These are phyloP conservation scores for Megathymus violae DNA, from an alignment of 1,140 invertebrate genomes.

Conservation along the genomic window DNA sequence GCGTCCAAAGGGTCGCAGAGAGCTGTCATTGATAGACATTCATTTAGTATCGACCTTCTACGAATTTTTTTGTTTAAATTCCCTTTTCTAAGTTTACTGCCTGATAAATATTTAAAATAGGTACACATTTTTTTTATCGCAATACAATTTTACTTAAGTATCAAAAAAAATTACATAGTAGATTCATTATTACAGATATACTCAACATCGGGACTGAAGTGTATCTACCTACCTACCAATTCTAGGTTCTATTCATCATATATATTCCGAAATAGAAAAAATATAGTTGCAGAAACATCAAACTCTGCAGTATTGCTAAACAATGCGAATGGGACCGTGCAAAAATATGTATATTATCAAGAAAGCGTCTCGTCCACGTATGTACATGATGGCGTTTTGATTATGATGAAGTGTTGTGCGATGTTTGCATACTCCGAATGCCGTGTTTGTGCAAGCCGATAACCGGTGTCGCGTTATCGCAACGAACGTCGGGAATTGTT, in stretches of 20 bases:
- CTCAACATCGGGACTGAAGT: no score
- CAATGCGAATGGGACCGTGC: not conserved
- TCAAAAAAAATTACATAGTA: no score
- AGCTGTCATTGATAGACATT: constrained; percentile 22
- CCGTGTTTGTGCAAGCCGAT: constrained; percentile 70
- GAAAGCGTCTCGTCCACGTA: constrained; percentile 15
- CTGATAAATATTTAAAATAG: not conserved
- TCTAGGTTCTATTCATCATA: no score
- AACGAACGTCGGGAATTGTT: constrained; percentile 71
- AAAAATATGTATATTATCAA: not conserved
- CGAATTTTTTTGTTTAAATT: constrained; percentile 34
- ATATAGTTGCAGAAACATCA: not conserved
- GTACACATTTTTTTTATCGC: not conserved
- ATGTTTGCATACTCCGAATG: constrained; percentile 77
- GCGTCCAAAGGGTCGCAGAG: constrained; percentile 36
- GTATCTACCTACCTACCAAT: not conserved
- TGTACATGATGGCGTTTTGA: constrained; percentile 56
- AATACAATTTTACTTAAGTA: not conserved
- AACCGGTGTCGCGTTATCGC: constrained; percentile 52
- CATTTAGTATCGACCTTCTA: constrained; percentile 42
- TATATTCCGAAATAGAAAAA: no score
- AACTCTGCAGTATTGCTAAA: not conserved
- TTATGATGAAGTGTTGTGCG: constrained; percentile 60
- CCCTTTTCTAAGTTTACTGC: no score
- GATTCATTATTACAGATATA: no score